Conservation (phyloP, 2,888 invertebrate genomes). For the Agonopterix subpropinquella region DNA sequence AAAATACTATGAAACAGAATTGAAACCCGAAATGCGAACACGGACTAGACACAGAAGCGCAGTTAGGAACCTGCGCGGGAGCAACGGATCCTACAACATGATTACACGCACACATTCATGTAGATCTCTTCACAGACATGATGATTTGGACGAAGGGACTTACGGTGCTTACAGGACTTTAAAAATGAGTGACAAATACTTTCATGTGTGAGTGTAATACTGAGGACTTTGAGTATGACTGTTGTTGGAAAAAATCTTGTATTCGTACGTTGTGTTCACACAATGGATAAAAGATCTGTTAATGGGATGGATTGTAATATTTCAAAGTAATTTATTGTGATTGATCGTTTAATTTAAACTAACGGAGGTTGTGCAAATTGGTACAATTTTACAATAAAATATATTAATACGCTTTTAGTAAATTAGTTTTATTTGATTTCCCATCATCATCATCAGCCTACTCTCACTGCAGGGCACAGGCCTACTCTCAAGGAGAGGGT, state of each 20-base stretch:
- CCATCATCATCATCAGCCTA: too few species aligned
- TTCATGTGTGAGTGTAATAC: conserved; percentile 24
- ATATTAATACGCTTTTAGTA: too few species aligned
- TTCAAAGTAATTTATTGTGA: too few species aligned
- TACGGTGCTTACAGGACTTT: conserved; percentile 60
- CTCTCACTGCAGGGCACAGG: too few species aligned
- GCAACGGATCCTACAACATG: conserved; percentile 56
- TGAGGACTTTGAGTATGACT: too few species aligned
- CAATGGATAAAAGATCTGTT: too few species aligned
- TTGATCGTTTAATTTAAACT: too few species aligned
- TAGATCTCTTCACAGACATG: conserved; percentile 43
- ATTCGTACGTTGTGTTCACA: too few species aligned
- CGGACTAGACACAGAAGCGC: conserved; percentile 44
- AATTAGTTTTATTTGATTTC: too few species aligned
- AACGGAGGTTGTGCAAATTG: background rate
- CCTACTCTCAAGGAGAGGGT: too few species aligned
- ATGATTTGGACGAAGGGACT: conserved; percentile 52
- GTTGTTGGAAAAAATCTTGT: too few species aligned
- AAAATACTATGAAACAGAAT: conserved; percentile 57
- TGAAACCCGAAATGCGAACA: conserved; percentile 42
- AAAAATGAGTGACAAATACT: conserved; percentile 41
- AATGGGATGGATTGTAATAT: background rate
- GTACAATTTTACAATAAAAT: background rate
- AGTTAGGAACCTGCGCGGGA: conserved; percentile 36
- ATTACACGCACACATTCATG: conserved; percentile 59